These are phyloP conservation scores for Solenopsis fugax DNA, from an alignment of 1,140 invertebrate species.

Conservation along the genomic window DNA sequence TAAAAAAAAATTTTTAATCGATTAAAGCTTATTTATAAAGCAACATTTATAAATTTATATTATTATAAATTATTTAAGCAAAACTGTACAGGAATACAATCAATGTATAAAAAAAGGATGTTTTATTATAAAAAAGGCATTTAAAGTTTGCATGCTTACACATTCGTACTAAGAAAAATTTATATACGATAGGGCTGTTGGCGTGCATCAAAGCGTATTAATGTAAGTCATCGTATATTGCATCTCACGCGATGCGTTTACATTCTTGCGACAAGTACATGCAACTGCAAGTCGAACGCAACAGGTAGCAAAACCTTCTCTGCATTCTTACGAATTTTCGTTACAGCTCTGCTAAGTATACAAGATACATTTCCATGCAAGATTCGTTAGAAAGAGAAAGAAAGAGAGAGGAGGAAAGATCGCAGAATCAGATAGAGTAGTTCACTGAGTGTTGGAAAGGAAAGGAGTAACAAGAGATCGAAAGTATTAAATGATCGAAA, in stretches of 20 bases:
- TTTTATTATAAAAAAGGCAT: background rate
- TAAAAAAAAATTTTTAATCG: no score
- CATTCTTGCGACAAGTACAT: conserved; percentile 39
- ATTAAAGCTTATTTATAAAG: background rate
- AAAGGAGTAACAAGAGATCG: conserved; percentile 34
- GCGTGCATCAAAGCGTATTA: conserved; percentile 21
- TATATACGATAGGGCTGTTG: background rate
- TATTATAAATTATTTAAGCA: background rate
- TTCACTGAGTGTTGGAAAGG: background rate
- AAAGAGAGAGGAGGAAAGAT: background rate
- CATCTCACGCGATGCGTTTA: conserved; percentile 53
- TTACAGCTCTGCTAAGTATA: background rate
- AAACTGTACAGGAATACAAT: background rate
- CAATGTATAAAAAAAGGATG: background rate
- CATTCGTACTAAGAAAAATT: background rate
- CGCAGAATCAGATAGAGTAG: background rate
- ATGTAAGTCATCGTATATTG: background rate
- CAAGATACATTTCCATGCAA: conserved; percentile 20
- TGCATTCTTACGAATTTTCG: conserved; percentile 69
- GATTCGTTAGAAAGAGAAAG: background rate
- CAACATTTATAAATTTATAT: background rate
- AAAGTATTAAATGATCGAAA: conserved; percentile 35
- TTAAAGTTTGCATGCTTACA: background rate
- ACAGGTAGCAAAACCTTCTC: conserved; percentile 67
- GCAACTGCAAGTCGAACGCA: conserved; percentile 45